Percentiles rank a stretch among this genome's conserved stretches.
Evolutionary conservation across 2,797 vertebrate species (phyloP).

Genomic region (Labroides dimidiatus): DNA sequence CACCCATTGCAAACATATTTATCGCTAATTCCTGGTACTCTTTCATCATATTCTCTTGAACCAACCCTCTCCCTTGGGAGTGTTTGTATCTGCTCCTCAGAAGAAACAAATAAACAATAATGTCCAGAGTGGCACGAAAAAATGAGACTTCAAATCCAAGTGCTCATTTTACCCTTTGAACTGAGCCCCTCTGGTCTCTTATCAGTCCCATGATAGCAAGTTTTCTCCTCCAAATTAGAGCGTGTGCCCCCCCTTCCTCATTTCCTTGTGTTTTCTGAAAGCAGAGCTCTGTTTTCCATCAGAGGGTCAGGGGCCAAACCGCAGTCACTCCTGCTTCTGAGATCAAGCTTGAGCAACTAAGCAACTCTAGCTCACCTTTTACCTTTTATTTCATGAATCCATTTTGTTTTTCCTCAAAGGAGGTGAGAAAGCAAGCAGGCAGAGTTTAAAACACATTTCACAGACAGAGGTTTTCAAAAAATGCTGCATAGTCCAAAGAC

Average conservation of each 20-base stretch:
- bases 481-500: not conserved
- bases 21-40: constrained; percentile 3
- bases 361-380: constrained; percentile 16
- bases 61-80: constrained; percentile 44
- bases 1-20: constrained; percentile 12
- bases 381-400: constrained; percentile 10
- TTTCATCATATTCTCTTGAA: constrained; percentile 48
- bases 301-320: constrained; percentile 64
- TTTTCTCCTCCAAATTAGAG: constrained; percentile 63
- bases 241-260: constrained; percentile 54
- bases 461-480: not conserved
- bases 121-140: constrained; percentile 47
- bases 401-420: not conserved
- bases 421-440: not conserved
- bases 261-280: constrained; percentile 68
- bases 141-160: constrained; percentile 63
- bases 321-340: constrained; percentile 38
- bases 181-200: constrained; percentile 70
- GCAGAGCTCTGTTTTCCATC: constrained; percentile 75
- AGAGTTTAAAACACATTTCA: not conserved
- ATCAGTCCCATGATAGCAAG: constrained; percentile 67
- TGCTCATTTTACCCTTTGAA: constrained; percentile 73
- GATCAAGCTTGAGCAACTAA: constrained; percentile 11
- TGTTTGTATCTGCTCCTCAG: constrained; percentile 37
- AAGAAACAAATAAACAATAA: constrained; percentile 66